Conservation (phyloP, 2,797 vertebrate genomes). For the Buceros bicornis region DNA sequence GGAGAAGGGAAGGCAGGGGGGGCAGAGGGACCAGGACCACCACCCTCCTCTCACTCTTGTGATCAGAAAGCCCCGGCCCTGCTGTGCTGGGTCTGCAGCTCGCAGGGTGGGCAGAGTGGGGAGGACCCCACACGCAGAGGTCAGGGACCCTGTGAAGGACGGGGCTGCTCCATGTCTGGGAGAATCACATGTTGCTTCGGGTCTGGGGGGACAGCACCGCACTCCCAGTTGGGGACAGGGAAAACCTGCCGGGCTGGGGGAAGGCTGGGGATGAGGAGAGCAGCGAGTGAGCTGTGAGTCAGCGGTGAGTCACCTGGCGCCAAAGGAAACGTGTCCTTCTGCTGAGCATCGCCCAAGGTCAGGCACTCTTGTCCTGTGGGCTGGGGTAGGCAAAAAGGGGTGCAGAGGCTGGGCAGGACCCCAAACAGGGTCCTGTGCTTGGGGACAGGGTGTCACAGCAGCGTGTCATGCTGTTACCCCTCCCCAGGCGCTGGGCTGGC, state of each 20-base stretch:
- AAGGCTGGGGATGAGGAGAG: not conserved
- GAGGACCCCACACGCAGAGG: rapidly evolving
- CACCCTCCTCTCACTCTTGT: rapidly evolving
- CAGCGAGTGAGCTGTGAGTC: not conserved
- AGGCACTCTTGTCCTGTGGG: not conserved
- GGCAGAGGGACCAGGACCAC: not conserved
- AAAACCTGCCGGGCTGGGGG: rapidly evolving
- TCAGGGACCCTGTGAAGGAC: not conserved
- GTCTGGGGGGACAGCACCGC: rapidly evolving
- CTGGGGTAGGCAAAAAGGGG: rapidly evolving
- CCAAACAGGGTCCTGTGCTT: rapidly evolving
- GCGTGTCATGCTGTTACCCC: rapidly evolving
- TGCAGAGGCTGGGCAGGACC: not conserved
- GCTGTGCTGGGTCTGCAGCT: not conserved
- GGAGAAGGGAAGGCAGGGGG: not conserved
- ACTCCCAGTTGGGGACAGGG: rapidly evolving
- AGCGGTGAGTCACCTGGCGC: not conserved
- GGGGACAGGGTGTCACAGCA: not conserved
- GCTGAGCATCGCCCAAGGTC: not conserved
- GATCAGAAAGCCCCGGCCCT: not conserved
- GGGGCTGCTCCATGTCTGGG: rapidly evolving
- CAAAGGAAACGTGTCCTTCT: not conserved
- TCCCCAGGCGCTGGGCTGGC: not conserved
- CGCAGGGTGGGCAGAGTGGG: not conserved
- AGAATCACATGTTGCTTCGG: rapidly evolving